Evolutionary conservation across 2,113 vertebrate genomes (phyloP).

Genomic region (Lamprologus sp.): DNA sequence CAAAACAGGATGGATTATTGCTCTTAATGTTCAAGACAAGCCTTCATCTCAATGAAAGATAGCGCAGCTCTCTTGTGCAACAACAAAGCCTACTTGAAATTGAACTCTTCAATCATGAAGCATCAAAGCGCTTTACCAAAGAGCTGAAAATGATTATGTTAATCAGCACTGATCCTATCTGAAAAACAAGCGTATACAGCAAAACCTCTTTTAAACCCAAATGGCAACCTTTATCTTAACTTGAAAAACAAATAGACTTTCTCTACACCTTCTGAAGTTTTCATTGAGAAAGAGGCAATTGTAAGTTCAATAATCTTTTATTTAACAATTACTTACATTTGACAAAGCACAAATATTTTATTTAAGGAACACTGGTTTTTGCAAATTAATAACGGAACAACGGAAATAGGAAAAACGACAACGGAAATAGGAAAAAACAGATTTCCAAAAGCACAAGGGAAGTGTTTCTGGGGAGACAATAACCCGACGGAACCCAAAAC

Average conservation of each 20-base stretch:
- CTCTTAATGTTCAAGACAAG: background rate
- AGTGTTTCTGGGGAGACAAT: background rate
- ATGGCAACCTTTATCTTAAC: background rate
- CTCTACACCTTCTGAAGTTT: background rate
- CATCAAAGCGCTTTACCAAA: background rate
- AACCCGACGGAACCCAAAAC: background rate
- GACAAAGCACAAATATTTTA: background rate
- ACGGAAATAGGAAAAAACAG: fast-evolving
- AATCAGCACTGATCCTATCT: background rate
- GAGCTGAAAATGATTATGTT: background rate
- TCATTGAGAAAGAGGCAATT: background rate
- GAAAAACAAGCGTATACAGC: background rate
- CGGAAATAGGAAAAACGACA: background rate
- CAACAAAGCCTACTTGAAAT: background rate
- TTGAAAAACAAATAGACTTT: background rate
- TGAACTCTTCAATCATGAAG: background rate
- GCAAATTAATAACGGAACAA: background rate
- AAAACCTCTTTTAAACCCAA: background rate
- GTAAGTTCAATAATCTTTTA: background rate
- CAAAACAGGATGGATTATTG: background rate
- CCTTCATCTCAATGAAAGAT: background rate
- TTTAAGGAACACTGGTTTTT: background rate
- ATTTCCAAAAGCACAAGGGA: background rate
- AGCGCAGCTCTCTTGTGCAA: background rate
- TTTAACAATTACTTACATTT: background rate